These are phyloP conservation scores for Lates japonicus DNA, from an alignment of 2,797 vertebrate genomes.

Conservation along the genomic window DNA sequence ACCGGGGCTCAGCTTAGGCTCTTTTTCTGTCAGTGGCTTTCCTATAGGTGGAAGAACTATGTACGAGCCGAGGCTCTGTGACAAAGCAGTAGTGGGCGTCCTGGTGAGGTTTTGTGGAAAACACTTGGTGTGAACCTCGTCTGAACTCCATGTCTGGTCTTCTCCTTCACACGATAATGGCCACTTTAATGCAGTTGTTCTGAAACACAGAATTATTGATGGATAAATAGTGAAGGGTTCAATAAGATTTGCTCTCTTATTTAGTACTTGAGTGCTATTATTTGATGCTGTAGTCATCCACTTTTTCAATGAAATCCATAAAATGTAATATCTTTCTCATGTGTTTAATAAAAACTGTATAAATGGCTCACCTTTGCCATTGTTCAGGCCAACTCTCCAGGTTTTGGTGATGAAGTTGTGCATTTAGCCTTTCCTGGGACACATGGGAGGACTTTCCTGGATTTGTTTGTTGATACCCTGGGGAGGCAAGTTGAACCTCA, in stretches of 20 bases:
- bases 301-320: background rate
- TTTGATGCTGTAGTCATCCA: background rate
- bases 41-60: constrained; percentile 84
- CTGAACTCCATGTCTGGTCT: constrained; percentile 38
- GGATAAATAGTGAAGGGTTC: background rate
- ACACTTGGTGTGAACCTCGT: constrained; percentile 43
- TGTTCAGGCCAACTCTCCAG: constrained; percentile 21
- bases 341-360: background rate
- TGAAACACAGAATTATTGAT: constrained; percentile 48
- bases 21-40: constrained; percentile 54
- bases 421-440: background rate
- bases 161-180: constrained; percentile 29
- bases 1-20: constrained; percentile 37
- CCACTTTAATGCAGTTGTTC: constrained; percentile 32
- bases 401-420: constrained; percentile 13
- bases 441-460: constrained; percentile 12
- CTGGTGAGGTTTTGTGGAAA: constrained; percentile 55
- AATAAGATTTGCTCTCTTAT: constrained; percentile 5
- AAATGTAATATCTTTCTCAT: background rate
- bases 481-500: constrained; percentile 20
- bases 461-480: constrained; percentile 23
- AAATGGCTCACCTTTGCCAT: constrained; percentile 54
- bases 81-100: constrained; percentile 47
- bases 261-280: background rate
- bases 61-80: constrained; percentile 48